A percentile compares a stretch with the other conserved stretches of the same genome.
Evolutionary conservation across 1,140 invertebrate species (phyloP).

Genomic region (Drosophila ogumai): DNA sequence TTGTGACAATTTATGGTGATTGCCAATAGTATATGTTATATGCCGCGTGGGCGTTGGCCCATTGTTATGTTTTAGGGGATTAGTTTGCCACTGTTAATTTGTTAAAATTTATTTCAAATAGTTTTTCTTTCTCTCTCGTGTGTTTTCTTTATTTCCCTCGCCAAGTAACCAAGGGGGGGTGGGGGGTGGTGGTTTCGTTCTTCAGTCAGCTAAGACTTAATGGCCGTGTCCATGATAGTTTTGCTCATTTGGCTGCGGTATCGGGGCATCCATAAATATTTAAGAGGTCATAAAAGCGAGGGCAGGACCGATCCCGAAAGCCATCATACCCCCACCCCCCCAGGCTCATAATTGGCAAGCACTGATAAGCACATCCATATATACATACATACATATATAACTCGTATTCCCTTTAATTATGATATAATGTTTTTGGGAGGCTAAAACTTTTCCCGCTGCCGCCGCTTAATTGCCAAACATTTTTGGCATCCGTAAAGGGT

Average conservation of each 20-base stretch:
- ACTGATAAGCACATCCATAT: conserved; percentile 43
- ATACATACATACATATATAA: not conserved
- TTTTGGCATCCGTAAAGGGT: conserved; percentile 42
- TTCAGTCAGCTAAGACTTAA: conserved; percentile 7
- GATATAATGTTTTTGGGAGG: conserved; percentile 48
- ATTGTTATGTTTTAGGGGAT: conserved; percentile 48
- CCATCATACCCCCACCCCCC: not conserved
- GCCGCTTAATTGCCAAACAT: conserved; percentile 66
- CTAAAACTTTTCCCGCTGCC: conserved; percentile 39
- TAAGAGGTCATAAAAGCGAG: conserved; percentile 72
- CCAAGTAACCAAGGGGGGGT: not conserved
- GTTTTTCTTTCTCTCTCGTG: conserved; percentile 5
- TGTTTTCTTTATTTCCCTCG: not conserved
- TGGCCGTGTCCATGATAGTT: conserved; percentile 40
- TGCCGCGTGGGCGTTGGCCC: conserved; percentile 33
- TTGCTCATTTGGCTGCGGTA: conserved; percentile 39
- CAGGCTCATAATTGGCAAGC: conserved; percentile 71
- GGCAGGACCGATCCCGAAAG: conserved; percentile 6
- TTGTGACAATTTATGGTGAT: conserved; percentile 61
- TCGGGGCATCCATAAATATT: conserved; percentile 63
- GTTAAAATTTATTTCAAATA: conserved; percentile 65
- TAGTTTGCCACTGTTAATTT: conserved; percentile 61
- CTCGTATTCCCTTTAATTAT: conserved; percentile 44
- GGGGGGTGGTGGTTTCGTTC: not conserved
- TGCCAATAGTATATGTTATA: conserved; percentile 24